Base-by-base conservation (phyloP, 2,888 invertebrate species). In the Caradrina clavipalpis region DNA sequence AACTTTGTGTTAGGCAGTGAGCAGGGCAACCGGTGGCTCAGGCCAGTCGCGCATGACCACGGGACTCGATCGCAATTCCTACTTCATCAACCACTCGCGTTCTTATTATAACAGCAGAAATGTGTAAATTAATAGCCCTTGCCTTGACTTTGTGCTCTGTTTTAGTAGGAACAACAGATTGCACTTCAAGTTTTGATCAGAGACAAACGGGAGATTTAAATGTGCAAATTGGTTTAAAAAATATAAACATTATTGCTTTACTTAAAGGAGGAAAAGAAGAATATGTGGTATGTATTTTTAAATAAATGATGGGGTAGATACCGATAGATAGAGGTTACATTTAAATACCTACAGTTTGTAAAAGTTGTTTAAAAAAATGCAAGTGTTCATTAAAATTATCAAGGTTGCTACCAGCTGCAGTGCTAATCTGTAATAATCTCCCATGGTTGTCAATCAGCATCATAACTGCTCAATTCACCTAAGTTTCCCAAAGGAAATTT, bases 151-250 rank as follows among this genome's bases (percentile, higher is more conserved):
- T 73, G 68, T 88, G 76, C 74, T 88, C 74, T 58, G 53, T 89
- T 70, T 77, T 89, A 63, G 84, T 83, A 42, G 73, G 82, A 63
- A 84, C 77, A 51, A 90, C 86, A 26, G 66, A 77, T 53, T 85
- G 88, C 73, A 86, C 91, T 2, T 88, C 89, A 13, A 86, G 86
- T 58, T 90, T 91, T 91, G 98, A 98, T 91, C 98, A 98, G 91
- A 96, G 97, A 55, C 98, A 98, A 93, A 97, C 96, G 5, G 98
- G 98, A 22, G 97, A 98, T 83, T 96, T 97, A 81, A 98, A 98
- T 91, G 97, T 98, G 80, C 98, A 98, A 88, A 96, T 98, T 76
- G 97, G 97, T 91, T 94, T 98, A 78, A 98, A 98, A 93, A 97
- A 98, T 92, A 96, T 98, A 77, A 97, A 97, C 86, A 96, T 98